phyloP scores from a whole-genome alignment of 2,888 invertebrate species.

The Julus scandinavius region DNA sequence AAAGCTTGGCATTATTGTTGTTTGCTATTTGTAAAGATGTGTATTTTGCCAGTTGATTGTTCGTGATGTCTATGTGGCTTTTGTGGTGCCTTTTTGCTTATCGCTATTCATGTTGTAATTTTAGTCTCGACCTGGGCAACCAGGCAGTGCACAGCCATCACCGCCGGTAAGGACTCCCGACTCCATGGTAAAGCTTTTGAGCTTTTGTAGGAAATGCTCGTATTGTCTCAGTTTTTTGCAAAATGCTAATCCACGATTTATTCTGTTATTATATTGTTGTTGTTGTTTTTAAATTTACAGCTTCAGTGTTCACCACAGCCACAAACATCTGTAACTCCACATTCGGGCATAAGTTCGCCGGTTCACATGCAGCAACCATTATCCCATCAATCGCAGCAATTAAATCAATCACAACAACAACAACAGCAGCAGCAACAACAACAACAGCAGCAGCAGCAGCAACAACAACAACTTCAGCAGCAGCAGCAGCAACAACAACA shows the following conservation, averaged over 20 bases:
- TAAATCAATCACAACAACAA: slow-evolving; percentile 57
- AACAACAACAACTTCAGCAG: slow-evolving; percentile 60
- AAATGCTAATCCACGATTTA: neutral
- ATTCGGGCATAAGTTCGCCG: slow-evolving; percentile 58
- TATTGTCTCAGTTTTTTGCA: neutral
- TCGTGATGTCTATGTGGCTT: neutral
- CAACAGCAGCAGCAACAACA: slow-evolving; percentile 61
- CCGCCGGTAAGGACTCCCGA: slow-evolving; percentile 55
- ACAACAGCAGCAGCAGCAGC: slow-evolving; percentile 66
- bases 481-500: slow-evolving; percentile 57
- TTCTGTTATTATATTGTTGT: neutral
- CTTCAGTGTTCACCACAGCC: slow-evolving; percentile 55
- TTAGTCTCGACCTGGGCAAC: slow-evolving; percentile 45
- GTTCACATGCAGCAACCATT: slow-evolving; percentile 57
- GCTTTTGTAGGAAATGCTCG: neutral
- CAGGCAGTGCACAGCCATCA: slow-evolving; percentile 49
- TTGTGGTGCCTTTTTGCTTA: slow-evolving; percentile 13
- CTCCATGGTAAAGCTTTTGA: slow-evolving; percentile 20
- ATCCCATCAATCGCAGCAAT: slow-evolving; percentile 57
- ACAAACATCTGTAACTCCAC: slow-evolving; percentile 29
- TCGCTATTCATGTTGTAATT: slow-evolving; percentile 28
- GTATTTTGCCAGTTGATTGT: neutral
- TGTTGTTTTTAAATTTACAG: neutral
- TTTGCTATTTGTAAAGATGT: neutral
- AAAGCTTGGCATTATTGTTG: neutral